Conservation (phyloP, 2,797 vertebrate species). For the Myotis daubentonii region DNA sequence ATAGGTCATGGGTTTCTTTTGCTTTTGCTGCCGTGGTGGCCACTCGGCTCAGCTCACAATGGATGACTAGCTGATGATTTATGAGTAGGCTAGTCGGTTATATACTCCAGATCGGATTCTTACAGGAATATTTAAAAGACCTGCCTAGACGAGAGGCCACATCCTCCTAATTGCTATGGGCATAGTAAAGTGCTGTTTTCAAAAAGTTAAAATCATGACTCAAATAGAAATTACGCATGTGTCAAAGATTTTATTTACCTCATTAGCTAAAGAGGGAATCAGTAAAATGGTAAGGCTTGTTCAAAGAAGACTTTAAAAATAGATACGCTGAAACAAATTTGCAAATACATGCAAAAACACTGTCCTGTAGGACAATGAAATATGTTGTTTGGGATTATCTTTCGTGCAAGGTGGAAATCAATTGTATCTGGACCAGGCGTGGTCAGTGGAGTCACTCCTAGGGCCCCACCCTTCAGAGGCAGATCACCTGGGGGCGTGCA, state of each 20-base stretch:
- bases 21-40: background rate
- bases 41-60: background rate
- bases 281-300: background rate
- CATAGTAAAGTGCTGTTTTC: background rate
- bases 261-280: background rate
- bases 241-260: background rate
- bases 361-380: background rate
- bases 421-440: background rate
- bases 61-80: background rate
- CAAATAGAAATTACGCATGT: background rate
- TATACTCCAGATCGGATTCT: background rate
- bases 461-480: background rate
- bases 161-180: background rate
- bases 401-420: background rate
- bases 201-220: conserved; percentile 14
- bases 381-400: background rate
- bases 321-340: background rate
- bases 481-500: rapidly evolving
- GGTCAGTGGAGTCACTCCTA: background rate
- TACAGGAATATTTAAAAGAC: background rate
- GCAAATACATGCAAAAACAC: background rate
- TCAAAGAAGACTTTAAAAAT: background rate
- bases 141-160: background rate
- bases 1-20: background rate
- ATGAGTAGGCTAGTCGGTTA: background rate